Percentiles rank a stretch among this genome's conserved stretches.
Evolutionary conservation across 2,888 invertebrate genomes (phyloP).

Genomic region (Hecatera dysodea): DNA sequence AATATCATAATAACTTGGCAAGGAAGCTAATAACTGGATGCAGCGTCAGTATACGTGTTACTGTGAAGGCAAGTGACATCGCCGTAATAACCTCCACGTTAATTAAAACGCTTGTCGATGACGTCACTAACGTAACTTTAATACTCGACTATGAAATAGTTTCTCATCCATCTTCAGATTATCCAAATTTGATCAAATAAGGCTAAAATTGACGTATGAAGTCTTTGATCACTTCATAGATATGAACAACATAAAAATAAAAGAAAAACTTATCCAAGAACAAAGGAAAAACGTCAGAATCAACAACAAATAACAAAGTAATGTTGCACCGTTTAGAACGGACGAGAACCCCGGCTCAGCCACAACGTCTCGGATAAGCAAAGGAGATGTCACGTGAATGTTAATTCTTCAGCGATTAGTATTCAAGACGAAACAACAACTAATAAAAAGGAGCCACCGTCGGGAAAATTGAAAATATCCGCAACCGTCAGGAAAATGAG

Average conservation of each 20-base stretch:
- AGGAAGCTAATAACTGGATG: slow-evolving; percentile 65
- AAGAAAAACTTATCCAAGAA: not conserved
- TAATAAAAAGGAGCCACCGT: slow-evolving; percentile 88
- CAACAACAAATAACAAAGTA: slow-evolving; percentile 55
- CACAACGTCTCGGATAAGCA: slow-evolving; percentile 73
- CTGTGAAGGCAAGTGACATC: slow-evolving; percentile 67
- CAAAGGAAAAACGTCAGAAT: slow-evolving; percentile 43
- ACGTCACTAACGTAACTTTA: slow-evolving; percentile 50
- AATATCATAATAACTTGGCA: slow-evolving; percentile 67
- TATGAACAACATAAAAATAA: not conserved
- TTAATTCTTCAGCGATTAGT: slow-evolving; percentile 85
- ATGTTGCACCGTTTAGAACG: slow-evolving; percentile 53
- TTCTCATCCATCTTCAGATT: slow-evolving; percentile 35
- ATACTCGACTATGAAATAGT: slow-evolving; percentile 59
- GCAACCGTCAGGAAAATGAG: slow-evolving; percentile 89
- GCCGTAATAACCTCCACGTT: slow-evolving; percentile 74
- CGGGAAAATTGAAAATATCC: slow-evolving; percentile 90
- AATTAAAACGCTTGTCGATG: slow-evolving; percentile 78
- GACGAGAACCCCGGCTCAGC: slow-evolving; percentile 44
- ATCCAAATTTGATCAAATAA: slow-evolving; percentile 4
- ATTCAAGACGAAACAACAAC: slow-evolving; percentile 89
- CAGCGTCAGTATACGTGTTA: slow-evolving; percentile 60
- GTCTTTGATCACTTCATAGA: not conserved
- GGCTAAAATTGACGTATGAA: not conserved
- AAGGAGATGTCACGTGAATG: slow-evolving; percentile 81